Base-by-base conservation (phyloP, 1,140 invertebrate species). In the Lordiphosa stackelbergi region DNA sequence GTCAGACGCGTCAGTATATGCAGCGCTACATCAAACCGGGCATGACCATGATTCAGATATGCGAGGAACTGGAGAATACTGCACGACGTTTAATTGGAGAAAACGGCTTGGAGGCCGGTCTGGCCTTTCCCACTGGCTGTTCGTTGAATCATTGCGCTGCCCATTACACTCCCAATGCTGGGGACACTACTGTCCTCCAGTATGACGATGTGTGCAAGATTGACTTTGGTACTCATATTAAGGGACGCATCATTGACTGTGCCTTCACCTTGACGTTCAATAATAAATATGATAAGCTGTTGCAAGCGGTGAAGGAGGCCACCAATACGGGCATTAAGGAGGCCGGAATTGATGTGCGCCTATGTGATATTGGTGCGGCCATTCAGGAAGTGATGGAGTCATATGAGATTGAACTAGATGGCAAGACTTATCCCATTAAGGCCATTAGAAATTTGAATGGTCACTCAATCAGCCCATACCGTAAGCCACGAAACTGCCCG, bases 321-420 rank as follows among this genome's bases (percentile, higher is more conserved):
- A 99, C 98, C 4, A 98, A 99, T 87, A 98, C 98, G 1, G 98
- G 98, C 28, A 99, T 99, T 57, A 94, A 93, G 86, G 93, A 93
- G 69, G 95, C 96, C 12, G 98, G 98, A 45, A 98, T 99, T 72
- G 98, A 99, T 89, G 98, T 98, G 0, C 92, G 96, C 77, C 90
- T 99, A 43, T 99, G 98, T 89, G 98, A 99, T 86, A 94, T 99
- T 73, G 98, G 98, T 11, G 95, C 96, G 75, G 95, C 96, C 4
- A 97, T 99, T 83, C 98, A 99, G 88, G 98, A 99, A 90, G 96
- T 98, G 0, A 99, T 99, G 98, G 98, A 99, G 83, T 98, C 97
- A 0, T 98, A 99, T 90, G 98, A 99, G 90, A 93, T 99, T 2
- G 98, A 99, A 89, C 86, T 99, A 13, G 96, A 99, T 90, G 98